Percentiles rank a stretch among this genome's conserved stretches.
These are phyloP conservation scores for Oncorhynchus tshawytscha DNA, from an alignment of 2,113 vertebrate species.

Conservation along the genomic window DNA sequence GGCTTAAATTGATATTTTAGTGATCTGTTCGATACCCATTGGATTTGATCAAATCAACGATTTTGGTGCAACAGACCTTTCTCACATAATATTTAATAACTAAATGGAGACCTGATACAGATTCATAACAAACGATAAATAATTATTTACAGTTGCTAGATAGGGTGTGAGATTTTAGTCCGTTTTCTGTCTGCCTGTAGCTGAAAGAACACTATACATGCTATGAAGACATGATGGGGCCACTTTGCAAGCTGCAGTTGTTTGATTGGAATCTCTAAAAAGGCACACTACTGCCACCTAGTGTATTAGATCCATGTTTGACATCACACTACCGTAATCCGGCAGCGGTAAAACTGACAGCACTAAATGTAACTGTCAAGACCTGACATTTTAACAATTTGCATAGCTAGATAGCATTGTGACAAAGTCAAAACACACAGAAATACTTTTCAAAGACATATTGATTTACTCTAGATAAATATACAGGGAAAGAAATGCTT, in stretches of 20 bases:
- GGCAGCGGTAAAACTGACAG: not conserved
- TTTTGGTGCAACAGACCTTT: not conserved
- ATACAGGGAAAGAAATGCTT: not conserved
- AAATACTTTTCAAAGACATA: not conserved
- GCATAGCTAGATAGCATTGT: not conserved
- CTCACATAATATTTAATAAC: conserved; percentile 4
- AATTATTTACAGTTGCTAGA: not conserved
- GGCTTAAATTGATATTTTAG: not conserved
- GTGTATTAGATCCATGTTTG: conserved; percentile 1
- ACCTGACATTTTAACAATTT: not conserved
- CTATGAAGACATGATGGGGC: not conserved
- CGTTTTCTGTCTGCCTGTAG: not conserved
- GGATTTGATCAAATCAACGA: not conserved
- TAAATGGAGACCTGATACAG: not conserved
- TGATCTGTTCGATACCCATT: not conserved
- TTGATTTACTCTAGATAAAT: conserved; percentile 36
- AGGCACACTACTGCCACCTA: conserved; percentile 22
- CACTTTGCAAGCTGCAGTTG: conserved; percentile 40
- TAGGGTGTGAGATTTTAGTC: not conserved
- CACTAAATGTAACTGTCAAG: not conserved
- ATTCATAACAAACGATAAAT: conserved; percentile 33
- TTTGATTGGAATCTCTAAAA: conserved; percentile 28
- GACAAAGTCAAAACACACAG: not conserved
- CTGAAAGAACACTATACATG: too few relatives aligned
- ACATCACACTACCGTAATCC: not conserved